Evolutionary conservation across 2,113 vertebrate species (phyloP).

Genomic region (Ceyx melanurus): DNA sequence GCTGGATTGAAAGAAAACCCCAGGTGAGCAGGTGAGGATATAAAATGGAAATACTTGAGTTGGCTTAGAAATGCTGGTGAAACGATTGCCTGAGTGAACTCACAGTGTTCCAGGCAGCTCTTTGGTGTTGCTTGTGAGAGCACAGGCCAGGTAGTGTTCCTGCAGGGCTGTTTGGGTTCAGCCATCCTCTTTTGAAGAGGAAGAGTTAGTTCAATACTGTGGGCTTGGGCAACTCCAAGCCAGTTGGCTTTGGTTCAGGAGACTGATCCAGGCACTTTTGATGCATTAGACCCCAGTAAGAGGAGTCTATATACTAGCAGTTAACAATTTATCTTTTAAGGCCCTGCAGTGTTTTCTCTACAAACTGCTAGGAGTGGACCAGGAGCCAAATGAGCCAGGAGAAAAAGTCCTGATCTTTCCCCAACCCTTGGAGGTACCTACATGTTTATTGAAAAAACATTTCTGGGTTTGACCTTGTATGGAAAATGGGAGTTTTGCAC

Average conservation of each 20-base stretch:
- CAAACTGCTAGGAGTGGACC: not conserved
- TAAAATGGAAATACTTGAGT: not conserved
- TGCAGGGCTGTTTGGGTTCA: not conserved
- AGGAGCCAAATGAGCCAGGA: not conserved
- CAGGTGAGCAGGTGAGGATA: not conserved
- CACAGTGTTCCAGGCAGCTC: not conserved
- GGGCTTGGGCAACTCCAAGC: not conserved
- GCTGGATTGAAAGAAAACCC: not conserved
- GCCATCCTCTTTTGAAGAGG: not conserved
- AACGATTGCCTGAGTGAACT: not conserved
- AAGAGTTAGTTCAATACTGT: not conserved
- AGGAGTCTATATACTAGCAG: not conserved
- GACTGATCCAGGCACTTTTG: not conserved
- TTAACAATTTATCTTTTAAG: not conserved
- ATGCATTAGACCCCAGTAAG: not conserved
- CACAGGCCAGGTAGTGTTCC: not conserved
- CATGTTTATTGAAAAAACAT: not conserved
- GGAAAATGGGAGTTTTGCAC: not conserved
- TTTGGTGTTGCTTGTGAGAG: not conserved
- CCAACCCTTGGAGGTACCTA: not conserved
- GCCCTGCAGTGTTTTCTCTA: not conserved
- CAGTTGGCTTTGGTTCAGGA: not conserved
- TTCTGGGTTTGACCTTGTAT: not conserved
- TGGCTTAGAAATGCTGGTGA: not conserved
- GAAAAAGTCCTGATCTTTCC: not conserved